These are phyloP conservation scores for Ichneumon xanthorius DNA, from an alignment of 2,888 invertebrate species.

Conservation along the genomic window DNA sequence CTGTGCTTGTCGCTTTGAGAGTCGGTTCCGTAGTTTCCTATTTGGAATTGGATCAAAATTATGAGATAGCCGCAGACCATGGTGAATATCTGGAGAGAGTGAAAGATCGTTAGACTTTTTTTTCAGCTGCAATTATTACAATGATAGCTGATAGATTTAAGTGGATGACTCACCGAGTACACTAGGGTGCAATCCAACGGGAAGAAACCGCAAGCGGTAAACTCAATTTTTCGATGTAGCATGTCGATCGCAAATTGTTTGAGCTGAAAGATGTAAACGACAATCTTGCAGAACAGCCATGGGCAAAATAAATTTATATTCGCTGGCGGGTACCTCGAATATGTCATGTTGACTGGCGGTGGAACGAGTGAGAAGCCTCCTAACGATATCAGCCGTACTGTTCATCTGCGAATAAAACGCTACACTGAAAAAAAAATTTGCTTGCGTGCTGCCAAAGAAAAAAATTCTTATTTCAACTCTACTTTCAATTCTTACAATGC, in stretches of 20 bases:
- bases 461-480: too few relatives aligned
- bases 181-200: constrained; percentile 75
- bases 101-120: not conserved
- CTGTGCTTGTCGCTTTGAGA: not conserved
- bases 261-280: constrained; percentile 71
- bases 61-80: not conserved
- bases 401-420: constrained; percentile 25
- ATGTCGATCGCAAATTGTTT: constrained; percentile 76
- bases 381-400: constrained; percentile 31
- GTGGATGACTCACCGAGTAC: constrained; percentile 74
- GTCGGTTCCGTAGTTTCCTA: not conserved
- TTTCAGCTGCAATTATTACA: not conserved
- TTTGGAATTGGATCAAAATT: not conserved
- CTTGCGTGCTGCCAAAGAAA: too few relatives aligned
- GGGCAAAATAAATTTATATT: not conserved
- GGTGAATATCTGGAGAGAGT: not conserved
- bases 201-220: constrained; percentile 77
- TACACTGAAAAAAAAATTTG: too few relatives aligned
- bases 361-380: constrained; percentile 24
- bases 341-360: constrained; percentile 11
- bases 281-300: not conserved
- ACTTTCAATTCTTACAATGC: too few relatives aligned
- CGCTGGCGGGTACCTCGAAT: constrained; percentile 19
- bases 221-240: constrained; percentile 72
- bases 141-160: not conserved